Percentiles rank a stretch among this genome's conserved stretches.
Evolutionary conservation across 2,113 vertebrate species (phyloP).

Genomic region (Cnemophilus loriae): DNA sequence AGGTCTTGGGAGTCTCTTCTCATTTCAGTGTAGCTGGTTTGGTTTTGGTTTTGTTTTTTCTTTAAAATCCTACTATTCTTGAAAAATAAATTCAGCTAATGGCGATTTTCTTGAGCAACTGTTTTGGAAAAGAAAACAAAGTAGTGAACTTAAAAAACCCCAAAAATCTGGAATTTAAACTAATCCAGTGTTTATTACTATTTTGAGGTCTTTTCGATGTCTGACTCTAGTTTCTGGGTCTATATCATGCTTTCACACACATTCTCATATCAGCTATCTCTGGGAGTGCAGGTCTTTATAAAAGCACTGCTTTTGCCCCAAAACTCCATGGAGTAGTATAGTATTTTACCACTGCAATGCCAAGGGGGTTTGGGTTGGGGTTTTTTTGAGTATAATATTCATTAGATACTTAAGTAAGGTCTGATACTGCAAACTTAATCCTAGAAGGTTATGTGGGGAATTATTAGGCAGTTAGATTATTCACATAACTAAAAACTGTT

Average conservation of each 20-base stretch:
- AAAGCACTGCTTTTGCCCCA: not conserved
- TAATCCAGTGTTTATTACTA: not conserved
- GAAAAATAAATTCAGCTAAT: not conserved
- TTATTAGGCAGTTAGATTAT: not conserved
- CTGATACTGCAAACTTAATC: not conserved
- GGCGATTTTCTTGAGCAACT: not conserved
- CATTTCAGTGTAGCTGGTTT: not conserved
- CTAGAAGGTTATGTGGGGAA: not conserved
- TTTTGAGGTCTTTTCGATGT: not conserved
- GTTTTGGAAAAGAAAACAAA: not conserved
- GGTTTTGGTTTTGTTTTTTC: not conserved
- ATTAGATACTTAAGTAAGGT: not conserved
- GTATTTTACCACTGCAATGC: not conserved
- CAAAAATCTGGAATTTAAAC: not conserved
- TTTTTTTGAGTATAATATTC: not conserved
- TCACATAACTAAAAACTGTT: not conserved
- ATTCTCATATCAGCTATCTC: not conserved
- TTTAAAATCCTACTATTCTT: not conserved
- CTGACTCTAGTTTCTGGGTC: not conserved
- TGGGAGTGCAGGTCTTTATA: not conserved
- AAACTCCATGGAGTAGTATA: not conserved
- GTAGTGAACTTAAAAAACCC: not conserved
- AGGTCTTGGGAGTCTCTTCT: not conserved
- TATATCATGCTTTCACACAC: not conserved
- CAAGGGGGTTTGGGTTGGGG: fast-evolving